phyloP scores from a whole-genome alignment of 2,113 vertebrate species.

The Tapirus terrestris region DNA sequence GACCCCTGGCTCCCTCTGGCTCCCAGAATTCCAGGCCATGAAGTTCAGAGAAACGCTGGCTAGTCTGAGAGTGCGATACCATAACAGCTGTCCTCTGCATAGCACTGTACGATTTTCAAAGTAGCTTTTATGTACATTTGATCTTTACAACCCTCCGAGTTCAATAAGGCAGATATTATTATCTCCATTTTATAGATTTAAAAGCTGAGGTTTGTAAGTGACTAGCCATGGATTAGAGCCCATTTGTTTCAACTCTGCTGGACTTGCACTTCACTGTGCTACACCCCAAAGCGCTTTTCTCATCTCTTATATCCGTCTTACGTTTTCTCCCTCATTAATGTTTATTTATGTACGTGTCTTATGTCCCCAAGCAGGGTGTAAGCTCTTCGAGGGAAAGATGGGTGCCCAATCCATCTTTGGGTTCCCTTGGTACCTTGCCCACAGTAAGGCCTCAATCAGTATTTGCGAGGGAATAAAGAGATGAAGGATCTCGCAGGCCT shows the following conservation, averaged over 20 bases:
- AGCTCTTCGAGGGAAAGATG: background rate
- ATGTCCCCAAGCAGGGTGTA: accelerated
- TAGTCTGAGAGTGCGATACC: background rate
- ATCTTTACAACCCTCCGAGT: background rate
- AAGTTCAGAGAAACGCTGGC: background rate
- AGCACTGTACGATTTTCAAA: background rate
- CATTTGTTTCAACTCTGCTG: background rate
- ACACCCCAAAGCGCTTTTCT: accelerated
- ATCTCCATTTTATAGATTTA: background rate
- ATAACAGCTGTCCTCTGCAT: accelerated
- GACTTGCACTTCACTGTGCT: too few relatives aligned
- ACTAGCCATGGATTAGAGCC: background rate
- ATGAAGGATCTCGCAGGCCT: accelerated
- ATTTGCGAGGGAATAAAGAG: background rate
- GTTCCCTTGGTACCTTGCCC: background rate
- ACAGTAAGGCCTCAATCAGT: background rate
- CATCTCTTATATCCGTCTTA: accelerated
- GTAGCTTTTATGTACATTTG: background rate
- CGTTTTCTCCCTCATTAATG: background rate
- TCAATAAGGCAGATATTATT: background rate
- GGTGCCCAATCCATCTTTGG: background rate
- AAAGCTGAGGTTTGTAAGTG: background rate
- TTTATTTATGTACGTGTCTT: accelerated
- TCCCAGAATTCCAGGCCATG: background rate
- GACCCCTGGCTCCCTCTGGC: background rate